Evolutionary conservation across 2,888 invertebrate genomes (phyloP).

Genomic region (Perizoma flavofasciatum): DNA sequence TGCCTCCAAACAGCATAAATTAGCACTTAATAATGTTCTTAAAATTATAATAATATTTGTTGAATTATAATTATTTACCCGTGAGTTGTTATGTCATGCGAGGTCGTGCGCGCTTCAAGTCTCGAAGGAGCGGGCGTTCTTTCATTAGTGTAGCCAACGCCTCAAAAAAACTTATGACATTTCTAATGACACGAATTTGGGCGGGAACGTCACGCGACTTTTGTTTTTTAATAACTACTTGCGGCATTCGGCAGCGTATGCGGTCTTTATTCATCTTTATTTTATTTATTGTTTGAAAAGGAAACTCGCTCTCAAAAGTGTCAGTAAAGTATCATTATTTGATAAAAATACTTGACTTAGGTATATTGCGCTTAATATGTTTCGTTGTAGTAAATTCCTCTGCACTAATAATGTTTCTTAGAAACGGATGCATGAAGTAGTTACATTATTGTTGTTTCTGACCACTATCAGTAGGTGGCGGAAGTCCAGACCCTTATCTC

Average conservation of each 20-base stretch:
- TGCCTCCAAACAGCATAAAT: no score
- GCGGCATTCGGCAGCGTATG: not conserved
- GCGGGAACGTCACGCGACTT: conserved; percentile 76
- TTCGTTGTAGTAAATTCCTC: conserved; percentile 5
- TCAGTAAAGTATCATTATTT: not conserved
- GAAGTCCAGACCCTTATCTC: conserved; percentile 68
- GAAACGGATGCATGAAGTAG: conserved; percentile 44
- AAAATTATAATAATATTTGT: not conserved
- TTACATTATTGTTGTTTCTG: conserved; percentile 47
- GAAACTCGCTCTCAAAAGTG: not conserved
- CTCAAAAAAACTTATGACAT: conserved; percentile 72
- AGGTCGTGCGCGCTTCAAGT: conserved; percentile 63
- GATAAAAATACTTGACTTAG: conserved; percentile 5
- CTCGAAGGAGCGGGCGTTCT: conserved; percentile 81
- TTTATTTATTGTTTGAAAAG: not conserved
- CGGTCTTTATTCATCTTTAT: not conserved
- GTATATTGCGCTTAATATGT: not conserved
- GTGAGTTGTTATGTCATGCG: conserved; percentile 53
- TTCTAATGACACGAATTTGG: conserved; percentile 74
- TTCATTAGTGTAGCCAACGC: conserved; percentile 73
- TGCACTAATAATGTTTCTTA: conserved; percentile 39
- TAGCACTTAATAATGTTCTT: no score
- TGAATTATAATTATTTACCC: conserved; percentile 8
- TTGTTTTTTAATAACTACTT: conserved; percentile 35
- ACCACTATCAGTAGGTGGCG: conserved; percentile 58